Percentiles rank a stretch among this genome's conserved stretches.
phyloP scores from a whole-genome alignment of 2,888 invertebrate species.

The Tiliacea aurago region DNA sequence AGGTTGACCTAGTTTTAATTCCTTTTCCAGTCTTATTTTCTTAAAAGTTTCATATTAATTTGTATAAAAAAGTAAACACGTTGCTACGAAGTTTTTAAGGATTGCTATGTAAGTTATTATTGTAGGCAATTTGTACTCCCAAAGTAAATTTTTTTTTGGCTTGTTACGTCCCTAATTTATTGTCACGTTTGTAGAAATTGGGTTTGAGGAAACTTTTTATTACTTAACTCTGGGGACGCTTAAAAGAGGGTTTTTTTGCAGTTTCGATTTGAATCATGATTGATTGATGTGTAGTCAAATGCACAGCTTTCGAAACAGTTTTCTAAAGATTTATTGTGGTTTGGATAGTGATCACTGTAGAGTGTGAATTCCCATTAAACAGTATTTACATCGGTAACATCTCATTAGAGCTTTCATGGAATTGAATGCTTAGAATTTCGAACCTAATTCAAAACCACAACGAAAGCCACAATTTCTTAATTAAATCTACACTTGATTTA shows the following conservation, averaged over 20 bases:
- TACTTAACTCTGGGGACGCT: not conserved
- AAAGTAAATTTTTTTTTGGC: not conserved
- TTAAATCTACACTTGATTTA: conserved; percentile 52
- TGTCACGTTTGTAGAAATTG: conserved; percentile 9
- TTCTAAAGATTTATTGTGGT: not conserved
- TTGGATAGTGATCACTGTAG: not conserved
- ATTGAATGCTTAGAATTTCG: conserved; percentile 14
- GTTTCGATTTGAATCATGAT: no score
- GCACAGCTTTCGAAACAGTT: not conserved
- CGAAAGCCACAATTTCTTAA: conserved; percentile 40
- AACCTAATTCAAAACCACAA: conserved; percentile 26
- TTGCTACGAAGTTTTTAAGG: not conserved
- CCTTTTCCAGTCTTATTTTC: conserved; percentile 12
- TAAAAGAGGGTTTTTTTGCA: not conserved
- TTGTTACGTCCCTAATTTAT: not conserved
- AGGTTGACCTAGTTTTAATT: conserved; percentile 38
- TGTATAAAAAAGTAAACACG: conserved; percentile 21
- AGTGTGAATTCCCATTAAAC: not conserved
- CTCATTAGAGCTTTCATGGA: conserved; percentile 13
- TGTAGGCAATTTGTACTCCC: not conserved
- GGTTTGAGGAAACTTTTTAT: not conserved
- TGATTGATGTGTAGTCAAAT: no score
- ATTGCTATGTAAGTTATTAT: conserved; percentile 16
- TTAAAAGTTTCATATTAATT: conserved; percentile 39
- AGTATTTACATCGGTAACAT: conserved; percentile 18